Evolutionary conservation across 1,140 invertebrate genomes (phyloP).

Genomic region (Samia ricini): DNA sequence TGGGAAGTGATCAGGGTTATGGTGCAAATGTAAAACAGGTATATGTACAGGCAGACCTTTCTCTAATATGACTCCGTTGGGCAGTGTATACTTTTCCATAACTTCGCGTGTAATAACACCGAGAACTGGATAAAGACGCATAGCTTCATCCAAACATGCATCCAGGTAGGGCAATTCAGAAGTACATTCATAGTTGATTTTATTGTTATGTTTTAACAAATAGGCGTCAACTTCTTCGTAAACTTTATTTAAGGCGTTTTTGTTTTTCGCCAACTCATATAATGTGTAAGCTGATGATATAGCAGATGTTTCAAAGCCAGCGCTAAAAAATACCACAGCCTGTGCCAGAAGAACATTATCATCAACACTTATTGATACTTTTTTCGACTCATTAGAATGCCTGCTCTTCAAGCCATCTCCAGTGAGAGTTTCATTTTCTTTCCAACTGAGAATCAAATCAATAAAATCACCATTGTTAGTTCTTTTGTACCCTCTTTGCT

Average conservation of each 20-base stretch:
- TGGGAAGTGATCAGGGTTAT: constrained; percentile 69
- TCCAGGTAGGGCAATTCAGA: constrained; percentile 56
- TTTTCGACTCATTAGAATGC: constrained; percentile 22
- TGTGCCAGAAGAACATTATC: constrained; percentile 51
- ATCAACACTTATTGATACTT: constrained; percentile 25
- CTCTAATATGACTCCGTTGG: constrained; percentile 35
- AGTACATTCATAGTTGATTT: constrained; percentile 59
- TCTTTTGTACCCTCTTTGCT: constrained; percentile 26
- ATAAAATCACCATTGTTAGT: constrained; percentile 41
- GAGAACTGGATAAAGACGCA: constrained; percentile 53
- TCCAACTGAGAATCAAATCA: constrained; percentile 37
- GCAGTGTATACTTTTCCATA: constrained; percentile 58
- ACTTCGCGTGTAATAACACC: constrained; percentile 40
- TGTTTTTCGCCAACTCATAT: constrained; percentile 79
- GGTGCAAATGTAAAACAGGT: constrained; percentile 64
- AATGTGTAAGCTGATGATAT: constrained; percentile 74
- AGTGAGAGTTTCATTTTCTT: constrained; percentile 27
- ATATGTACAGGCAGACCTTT: constrained; percentile 42
- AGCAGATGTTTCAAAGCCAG: constrained; percentile 64
- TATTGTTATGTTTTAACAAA: constrained; percentile 47
- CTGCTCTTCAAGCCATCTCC: constrained; percentile 34
- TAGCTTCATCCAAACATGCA: constrained; percentile 45
- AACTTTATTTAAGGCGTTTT: constrained; percentile 77
- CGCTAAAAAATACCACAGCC: constrained; percentile 44
- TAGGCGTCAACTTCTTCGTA: constrained; percentile 77